phyloP scores from a whole-genome alignment of 2,888 invertebrate genomes.

The Watsonalla cultraria region DNA sequence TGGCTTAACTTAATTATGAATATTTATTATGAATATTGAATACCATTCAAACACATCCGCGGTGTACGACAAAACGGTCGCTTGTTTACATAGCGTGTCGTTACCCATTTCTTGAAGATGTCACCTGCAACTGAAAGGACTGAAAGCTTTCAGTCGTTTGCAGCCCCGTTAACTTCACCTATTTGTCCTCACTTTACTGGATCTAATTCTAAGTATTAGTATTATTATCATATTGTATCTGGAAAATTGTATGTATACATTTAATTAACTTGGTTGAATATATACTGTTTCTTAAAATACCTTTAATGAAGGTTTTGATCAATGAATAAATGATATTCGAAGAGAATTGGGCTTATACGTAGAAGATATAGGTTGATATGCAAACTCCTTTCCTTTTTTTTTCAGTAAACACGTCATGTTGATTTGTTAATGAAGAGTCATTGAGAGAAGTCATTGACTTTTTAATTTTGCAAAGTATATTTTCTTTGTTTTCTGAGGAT shows the following conservation, averaged over 20 bases:
- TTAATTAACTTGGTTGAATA: no score
- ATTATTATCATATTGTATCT: neutral
- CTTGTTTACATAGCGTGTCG: conserved; percentile 32
- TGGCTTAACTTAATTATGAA: neutral
- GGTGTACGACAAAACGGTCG: conserved; percentile 4
- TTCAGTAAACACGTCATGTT: no score
- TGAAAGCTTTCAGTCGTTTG: conserved; percentile 66
- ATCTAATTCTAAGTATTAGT: neutral
- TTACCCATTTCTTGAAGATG: conserved; percentile 43
- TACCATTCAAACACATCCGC: neutral
- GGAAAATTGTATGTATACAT: neutral
- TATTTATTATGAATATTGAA: neutral
- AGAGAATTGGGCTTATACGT: no score
- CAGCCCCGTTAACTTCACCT: conserved; percentile 49
- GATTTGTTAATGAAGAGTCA: no score
- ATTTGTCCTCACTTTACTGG: conserved; percentile 21
- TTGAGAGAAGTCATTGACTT: no score
- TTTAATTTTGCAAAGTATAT: no score
- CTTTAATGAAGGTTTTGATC: no score
- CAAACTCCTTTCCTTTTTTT: no score
- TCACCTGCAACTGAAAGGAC: conserved; percentile 49
- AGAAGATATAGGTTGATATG: no score
- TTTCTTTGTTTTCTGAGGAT: no score
- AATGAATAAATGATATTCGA: no score
- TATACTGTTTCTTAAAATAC: no score